These are phyloP conservation scores for Epistrophe grossulariae DNA, from an alignment of 2,888 invertebrate genomes.

Conservation along the genomic window DNA sequence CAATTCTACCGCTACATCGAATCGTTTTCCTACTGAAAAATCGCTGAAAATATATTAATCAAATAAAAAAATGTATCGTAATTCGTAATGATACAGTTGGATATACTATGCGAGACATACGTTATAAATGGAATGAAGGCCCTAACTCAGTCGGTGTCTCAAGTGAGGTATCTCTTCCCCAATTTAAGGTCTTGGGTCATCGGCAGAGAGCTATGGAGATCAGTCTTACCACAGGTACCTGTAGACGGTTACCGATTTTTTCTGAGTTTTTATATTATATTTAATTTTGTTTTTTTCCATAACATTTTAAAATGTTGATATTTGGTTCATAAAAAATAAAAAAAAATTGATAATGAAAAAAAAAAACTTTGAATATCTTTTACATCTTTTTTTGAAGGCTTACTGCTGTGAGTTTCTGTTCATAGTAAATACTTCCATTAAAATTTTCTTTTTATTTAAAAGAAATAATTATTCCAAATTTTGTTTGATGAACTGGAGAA, in stretches of 20 bases:
- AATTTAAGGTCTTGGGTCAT: conserved; percentile 99
- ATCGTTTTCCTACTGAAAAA: conserved; percentile 69
- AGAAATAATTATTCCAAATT: not conserved
- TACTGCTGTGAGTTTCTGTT: not conserved
- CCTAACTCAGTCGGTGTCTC: conserved; percentile 97
- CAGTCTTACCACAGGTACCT: conserved; percentile 97
- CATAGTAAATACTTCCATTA: not conserved
- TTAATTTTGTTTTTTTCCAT: conserved; percentile 51
- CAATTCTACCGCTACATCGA: conserved; percentile 67
- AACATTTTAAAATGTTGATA: conserved; percentile 50
- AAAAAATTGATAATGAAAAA: conserved; percentile 24
- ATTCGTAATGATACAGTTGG: conserved; percentile 88
- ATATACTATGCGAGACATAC: conserved; percentile 99
- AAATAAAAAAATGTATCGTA: conserved; percentile 66
- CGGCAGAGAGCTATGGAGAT: conserved; percentile 98
- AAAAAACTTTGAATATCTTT: conserved; percentile 58
- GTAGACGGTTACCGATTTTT: conserved; percentile 85
- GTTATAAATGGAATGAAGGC: conserved; percentile 98
- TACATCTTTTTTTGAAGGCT: not conserved
- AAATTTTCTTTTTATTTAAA: not conserved
- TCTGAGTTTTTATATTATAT: conserved; percentile 76
- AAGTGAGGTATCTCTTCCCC: conserved; percentile 97
- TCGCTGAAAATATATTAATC: conserved; percentile 61
- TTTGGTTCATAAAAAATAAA: conserved; percentile 51
- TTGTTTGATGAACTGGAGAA: not conserved